phyloP scores from a whole-genome alignment of 2,888 invertebrate genomes.

The Anaspis maculata region DNA sequence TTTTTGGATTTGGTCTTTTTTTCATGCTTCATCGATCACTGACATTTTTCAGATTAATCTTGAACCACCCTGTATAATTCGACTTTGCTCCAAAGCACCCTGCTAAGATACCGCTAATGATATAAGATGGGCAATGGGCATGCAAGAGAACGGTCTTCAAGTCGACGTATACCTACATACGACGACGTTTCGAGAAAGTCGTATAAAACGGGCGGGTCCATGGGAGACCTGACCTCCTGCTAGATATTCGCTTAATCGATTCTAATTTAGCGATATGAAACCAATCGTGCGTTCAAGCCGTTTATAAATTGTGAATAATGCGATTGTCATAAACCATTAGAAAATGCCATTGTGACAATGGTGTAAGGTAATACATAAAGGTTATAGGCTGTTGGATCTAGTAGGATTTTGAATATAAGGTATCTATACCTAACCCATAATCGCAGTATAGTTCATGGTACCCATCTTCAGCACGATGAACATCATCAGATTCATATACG shows the following conservation, averaged over 20 bases:
- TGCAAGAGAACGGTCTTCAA: constrained; percentile 21
- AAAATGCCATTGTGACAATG: constrained; percentile 12
- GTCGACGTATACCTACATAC: too few relatives aligned
- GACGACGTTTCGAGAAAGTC: constrained; percentile 26
- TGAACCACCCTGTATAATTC: too few relatives aligned
- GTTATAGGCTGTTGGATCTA: too few relatives aligned
- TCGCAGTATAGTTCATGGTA: constrained; percentile 16
- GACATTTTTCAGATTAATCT: too few relatives aligned
- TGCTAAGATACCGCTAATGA: constrained; percentile 34
- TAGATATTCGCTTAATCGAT: constrained; percentile 29
- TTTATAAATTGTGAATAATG: constrained; percentile 18
- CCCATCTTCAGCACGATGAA: constrained; percentile 13
- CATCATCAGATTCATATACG: too few relatives aligned
- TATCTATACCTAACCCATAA: too few relatives aligned
- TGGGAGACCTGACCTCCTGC: constrained; percentile 25
- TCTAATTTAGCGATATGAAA: constrained; percentile 32
- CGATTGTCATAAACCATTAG: constrained; percentile 16
- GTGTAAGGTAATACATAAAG: constrained; percentile 13
- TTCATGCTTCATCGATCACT: too few relatives aligned
- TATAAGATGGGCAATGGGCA: constrained; percentile 31
- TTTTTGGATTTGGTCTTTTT: too few relatives aligned
- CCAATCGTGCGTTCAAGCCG: constrained; percentile 25
- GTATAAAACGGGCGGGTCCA: constrained; percentile 21
- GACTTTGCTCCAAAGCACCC: too few relatives aligned
- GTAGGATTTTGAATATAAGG: constrained; percentile 9